Evolutionary conservation across 2,888 invertebrate species (phyloP).

Genomic region (Calameuta idolon): DNA sequence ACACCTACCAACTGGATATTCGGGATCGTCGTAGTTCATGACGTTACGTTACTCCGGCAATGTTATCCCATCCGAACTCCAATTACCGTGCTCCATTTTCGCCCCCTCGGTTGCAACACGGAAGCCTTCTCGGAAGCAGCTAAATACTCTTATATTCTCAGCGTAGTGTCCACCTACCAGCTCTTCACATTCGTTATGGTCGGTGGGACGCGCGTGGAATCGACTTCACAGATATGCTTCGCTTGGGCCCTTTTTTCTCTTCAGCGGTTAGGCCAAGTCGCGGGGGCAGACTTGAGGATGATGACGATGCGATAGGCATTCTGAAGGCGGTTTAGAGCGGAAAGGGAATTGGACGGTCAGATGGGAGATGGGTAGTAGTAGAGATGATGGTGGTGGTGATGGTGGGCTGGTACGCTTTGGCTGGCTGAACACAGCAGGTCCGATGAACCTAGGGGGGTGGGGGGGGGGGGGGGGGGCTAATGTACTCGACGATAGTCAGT

Average conservation of each 20-base stretch:
- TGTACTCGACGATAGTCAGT: slow-evolving; percentile 45
- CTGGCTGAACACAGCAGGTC: slow-evolving; percentile 41
- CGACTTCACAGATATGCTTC: not conserved
- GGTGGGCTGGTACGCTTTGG: slow-evolving; percentile 10
- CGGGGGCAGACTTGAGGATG: not conserved
- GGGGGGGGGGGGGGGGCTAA: slow-evolving; percentile 48
- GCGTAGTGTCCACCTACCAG: not conserved
- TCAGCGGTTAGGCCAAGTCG: not conserved
- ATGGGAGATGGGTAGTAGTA: not conserved
- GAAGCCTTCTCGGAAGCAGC: not conserved
- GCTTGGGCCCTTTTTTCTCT: not conserved
- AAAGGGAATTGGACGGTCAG: not conserved
- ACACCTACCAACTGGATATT: not conserved
- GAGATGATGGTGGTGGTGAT: not conserved
- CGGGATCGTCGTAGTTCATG: not conserved
- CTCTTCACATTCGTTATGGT: not conserved
- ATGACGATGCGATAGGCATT: slow-evolving; percentile 8
- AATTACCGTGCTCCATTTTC: not conserved
- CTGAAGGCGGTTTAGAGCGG: slow-evolving; percentile 2
- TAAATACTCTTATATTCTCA: not conserved
- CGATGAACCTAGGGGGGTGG: slow-evolving; percentile 52
- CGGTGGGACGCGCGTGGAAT: not conserved
- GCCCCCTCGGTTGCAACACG: not conserved
- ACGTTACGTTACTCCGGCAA: not conserved
- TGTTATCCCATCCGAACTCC: not conserved